A percentile compares a stretch with the other conserved stretches of the same genome.
phyloP scores from a whole-genome alignment of 2,113 vertebrate genomes.

The Pongo abelii region DNA sequence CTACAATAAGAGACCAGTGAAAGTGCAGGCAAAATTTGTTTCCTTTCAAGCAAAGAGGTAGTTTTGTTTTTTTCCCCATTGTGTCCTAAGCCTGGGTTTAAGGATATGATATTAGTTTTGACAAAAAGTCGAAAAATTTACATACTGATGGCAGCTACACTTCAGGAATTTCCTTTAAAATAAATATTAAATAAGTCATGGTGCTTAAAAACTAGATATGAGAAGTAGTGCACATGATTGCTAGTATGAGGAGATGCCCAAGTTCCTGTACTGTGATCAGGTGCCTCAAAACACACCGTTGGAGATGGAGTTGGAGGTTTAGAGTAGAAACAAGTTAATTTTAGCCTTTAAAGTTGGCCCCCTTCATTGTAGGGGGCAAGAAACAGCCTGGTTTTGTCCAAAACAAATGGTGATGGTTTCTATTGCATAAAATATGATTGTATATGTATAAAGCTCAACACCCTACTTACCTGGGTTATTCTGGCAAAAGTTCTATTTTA shows the following conservation, averaged over 20 bases:
- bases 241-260: slow-evolving; percentile 32
- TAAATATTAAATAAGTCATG: slow-evolving; percentile 71
- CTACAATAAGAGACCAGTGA: slow-evolving; percentile 68
- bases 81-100: slow-evolving; percentile 74
- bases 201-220: slow-evolving; percentile 48
- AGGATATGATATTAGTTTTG: slow-evolving; percentile 81
- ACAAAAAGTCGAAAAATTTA: slow-evolving; percentile 83
- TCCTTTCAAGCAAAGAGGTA: slow-evolving; percentile 43
- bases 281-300: slow-evolving; percentile 16
- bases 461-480: slow-evolving; percentile 48
- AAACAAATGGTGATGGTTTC: not conserved
- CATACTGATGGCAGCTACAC: slow-evolving; percentile 75
- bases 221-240: slow-evolving; percentile 52
- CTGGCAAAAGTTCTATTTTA: slow-evolving; percentile 58
- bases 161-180: slow-evolving; percentile 75
- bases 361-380: not conserved
- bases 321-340: not conserved
- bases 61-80: slow-evolving; percentile 70
- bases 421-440: not conserved
- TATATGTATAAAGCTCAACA: not conserved
- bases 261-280: slow-evolving; percentile 60
- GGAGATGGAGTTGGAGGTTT: slow-evolving; percentile 42
- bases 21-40: slow-evolving; percentile 60
- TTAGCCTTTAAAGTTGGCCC: not conserved
- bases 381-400: not conserved